Evolutionary conservation across 1,140 invertebrate species (phyloP), one percentile per base, ranked within the genome.

Genomic region (Chlorops oryzae): DNA sequence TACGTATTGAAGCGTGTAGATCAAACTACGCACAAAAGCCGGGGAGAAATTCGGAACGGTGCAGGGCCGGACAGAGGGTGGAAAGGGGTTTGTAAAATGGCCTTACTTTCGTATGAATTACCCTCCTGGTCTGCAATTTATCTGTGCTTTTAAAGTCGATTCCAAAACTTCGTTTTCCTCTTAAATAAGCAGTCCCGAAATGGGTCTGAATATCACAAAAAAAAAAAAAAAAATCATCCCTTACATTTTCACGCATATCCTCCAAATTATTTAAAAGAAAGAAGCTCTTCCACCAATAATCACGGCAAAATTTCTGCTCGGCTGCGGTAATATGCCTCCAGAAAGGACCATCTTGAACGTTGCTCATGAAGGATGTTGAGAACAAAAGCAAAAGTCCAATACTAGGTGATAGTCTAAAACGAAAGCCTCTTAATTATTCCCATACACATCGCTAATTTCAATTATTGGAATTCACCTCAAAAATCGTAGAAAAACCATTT

Each of bases 271-370:
- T 83, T 5, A 85, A 57, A 52, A 82, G 85, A 1, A 85, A 68
- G 1, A 85, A 55, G 60, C 83, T 83, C 2, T 77, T 74, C 83
- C 83, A 86, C 83, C 83, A 85, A 56, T 79, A 78, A 6, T 74
- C 63, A 0, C 77, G 71, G 51, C 83, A 85, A 35, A 72, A 73
- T 4, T 74, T 57, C 2, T 74, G 64, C 40, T 81, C 78, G 1
- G 57, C 42, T 5, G 73, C 69, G 0, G 77, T 59, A 32, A 73
- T 50, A 5, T 57, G 57, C 3, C 75, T 58, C 78, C 79, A 80
- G 3, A 74, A 58, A 1, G 76, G 78, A 2, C 79, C 79, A 46
- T 63, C 56, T 5, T 73, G 70, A 2, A 77, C 23, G 22, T 73
- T 47, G 2, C 41, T 56, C 3, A 77, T 61, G 0, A 75, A 43